These are phyloP conservation scores for Cerceris rybyensis DNA, from an alignment of 2,888 invertebrate species.

Conservation along the genomic window DNA sequence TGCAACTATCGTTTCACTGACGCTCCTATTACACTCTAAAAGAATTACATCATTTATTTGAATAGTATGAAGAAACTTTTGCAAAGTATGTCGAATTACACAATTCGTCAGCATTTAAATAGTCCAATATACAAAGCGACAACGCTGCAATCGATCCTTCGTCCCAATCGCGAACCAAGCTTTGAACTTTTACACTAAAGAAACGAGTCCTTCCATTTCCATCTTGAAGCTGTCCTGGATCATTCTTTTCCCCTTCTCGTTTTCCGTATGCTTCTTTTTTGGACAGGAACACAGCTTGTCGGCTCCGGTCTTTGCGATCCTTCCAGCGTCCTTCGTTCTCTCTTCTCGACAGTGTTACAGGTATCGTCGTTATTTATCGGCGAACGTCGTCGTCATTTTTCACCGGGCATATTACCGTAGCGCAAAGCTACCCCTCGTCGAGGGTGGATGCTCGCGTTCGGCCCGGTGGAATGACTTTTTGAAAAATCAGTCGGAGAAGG, in stretches of 20 bases:
- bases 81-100: no score
- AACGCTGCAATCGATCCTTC: no score
- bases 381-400: constrained; percentile 54
- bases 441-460: constrained; percentile 16
- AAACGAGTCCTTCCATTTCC: no score
- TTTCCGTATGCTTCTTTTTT: background rate
- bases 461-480: constrained; percentile 42
- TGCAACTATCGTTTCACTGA: no score
- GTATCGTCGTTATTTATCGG: constrained; percentile 54
- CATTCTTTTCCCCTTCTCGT: background rate
- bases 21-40: no score
- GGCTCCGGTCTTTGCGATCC: background rate
- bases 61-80: no score
- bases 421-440: background rate
- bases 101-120: no score
- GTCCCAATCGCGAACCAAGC: no score
- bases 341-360: constrained; percentile 12
- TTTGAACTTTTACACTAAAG: no score
- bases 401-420: constrained; percentile 48
- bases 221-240: no score
- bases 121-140: no score
- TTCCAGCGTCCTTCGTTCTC: constrained; percentile 6
- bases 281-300: background rate
- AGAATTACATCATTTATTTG: no score
- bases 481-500: constrained; percentile 49